Percentiles rank a stretch among this genome's conserved stretches.
Conservation (phyloP, 2,797 vertebrate species). For the Moxostoma hubbsi region DNA sequence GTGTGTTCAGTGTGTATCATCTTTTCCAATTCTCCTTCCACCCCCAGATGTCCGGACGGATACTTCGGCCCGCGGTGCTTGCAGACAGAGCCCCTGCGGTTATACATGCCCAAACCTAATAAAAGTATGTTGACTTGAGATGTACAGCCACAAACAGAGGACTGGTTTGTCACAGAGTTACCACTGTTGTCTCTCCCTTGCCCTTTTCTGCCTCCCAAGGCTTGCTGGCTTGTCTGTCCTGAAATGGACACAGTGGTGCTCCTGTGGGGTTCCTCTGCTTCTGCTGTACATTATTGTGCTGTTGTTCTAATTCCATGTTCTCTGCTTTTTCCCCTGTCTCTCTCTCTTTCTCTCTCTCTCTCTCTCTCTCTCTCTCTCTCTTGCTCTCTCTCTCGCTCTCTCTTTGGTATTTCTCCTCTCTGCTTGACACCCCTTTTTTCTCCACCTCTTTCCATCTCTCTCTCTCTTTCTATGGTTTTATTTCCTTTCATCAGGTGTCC, state of each 20-base stretch:
- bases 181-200: constrained; percentile 74
- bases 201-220: constrained; percentile 53
- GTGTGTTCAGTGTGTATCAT: constrained; percentile 71
- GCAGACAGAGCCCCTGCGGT: constrained; percentile 94
- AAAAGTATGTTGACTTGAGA: constrained; percentile 95
- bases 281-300: constrained; percentile 75
- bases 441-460: constrained; percentile 79
- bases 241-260: constrained; percentile 70
- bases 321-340: constrained; percentile 43
- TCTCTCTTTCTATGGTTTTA: constrained; percentile 89
- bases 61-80: constrained; percentile 97
- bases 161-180: constrained; percentile 73
- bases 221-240: constrained; percentile 55
- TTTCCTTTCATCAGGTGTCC: constrained; percentile 96
- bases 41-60: constrained; percentile 96
- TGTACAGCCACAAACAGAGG: constrained; percentile 76
- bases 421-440: constrained; percentile 68
- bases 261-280: constrained; percentile 75
- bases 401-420: constrained; percentile 78
- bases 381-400: too few relatives aligned
- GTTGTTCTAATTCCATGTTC: constrained; percentile 84
- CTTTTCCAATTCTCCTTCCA: constrained; percentile 88
- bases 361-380: constrained; percentile 34
- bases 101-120: constrained; percentile 94
- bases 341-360: constrained; percentile 19